Conservation (phyloP, 2,888 invertebrate genomes). For the Amiota communis region DNA sequence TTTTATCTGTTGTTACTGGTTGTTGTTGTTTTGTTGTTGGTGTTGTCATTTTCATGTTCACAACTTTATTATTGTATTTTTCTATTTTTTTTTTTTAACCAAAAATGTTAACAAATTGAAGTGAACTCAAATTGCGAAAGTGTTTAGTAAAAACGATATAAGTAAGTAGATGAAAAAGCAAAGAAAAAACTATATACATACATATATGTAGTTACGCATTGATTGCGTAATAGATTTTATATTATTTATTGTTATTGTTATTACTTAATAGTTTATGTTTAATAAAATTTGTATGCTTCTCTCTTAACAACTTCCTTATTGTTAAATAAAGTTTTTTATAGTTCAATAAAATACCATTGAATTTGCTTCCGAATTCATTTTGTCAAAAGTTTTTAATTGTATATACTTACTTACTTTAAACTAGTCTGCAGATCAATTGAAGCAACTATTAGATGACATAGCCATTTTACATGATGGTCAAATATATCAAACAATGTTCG, state of each 20-base stretch:
- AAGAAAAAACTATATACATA: too few relatives aligned
- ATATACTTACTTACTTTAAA: too few relatives aligned
- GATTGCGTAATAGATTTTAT: not conserved
- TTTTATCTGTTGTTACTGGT: not conserved
- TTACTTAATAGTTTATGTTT: not conserved
- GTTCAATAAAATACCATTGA: too few relatives aligned
- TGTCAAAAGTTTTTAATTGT: too few relatives aligned
- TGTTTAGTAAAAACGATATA: not conserved
- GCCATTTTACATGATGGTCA: too few relatives aligned
- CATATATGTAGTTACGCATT: constrained; percentile 16
- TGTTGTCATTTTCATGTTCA: not conserved
- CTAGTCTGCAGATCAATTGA: too few relatives aligned
- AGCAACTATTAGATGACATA: too few relatives aligned
- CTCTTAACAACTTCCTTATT: not conserved
- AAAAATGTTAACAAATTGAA: not conserved
- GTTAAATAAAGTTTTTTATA: too few relatives aligned
- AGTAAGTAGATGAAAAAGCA: not conserved
- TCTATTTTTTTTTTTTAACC: not conserved
- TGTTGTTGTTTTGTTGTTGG: not conserved
- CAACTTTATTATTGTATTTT: not conserved
- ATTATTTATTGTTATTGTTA: not conserved
- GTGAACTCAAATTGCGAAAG: not conserved
- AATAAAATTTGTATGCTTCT: not conserved
- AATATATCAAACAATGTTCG: too few relatives aligned
- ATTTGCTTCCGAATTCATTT: too few relatives aligned